Percentiles rank a stretch among this genome's conserved stretches.
Conservation (phyloP, 2,113 vertebrate genomes). For the Oncorhynchus kisutch region DNA sequence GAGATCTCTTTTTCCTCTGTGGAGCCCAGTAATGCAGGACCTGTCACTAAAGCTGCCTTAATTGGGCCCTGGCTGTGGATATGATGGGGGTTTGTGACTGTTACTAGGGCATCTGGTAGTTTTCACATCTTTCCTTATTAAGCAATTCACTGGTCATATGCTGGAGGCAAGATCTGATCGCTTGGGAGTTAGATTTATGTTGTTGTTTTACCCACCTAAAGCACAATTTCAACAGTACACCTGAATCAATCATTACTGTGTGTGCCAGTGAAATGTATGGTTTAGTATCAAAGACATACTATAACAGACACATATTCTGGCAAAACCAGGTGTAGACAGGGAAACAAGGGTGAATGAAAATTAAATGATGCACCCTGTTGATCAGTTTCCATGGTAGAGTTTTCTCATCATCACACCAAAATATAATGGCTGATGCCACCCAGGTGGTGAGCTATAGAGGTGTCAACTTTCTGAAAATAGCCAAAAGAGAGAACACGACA, state of each 20-base stretch:
- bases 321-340: constrained; percentile 2
- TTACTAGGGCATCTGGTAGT: constrained; percentile 34
- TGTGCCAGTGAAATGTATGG: not conserved
- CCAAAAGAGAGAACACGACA: not conserved
- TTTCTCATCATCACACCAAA: no score
- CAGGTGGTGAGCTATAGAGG: not conserved
- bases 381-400: no score
- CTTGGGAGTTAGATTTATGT: not conserved
- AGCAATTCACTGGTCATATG: constrained; percentile 15
- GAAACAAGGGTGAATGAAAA: not conserved
- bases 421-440: no score
- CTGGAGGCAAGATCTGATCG: not conserved
- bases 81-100: constrained; percentile 45
- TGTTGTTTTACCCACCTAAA: not conserved
- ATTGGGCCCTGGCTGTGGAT: constrained; percentile 66
- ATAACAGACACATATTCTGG: not conserved
- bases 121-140: constrained; percentile 51
- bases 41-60: constrained; percentile 70
- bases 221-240: not conserved
- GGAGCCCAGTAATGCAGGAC: constrained; percentile 58
- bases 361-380: not conserved
- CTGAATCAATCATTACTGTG: not conserved
- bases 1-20: constrained; percentile 51
- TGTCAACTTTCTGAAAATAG: not conserved
- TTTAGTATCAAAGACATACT: not conserved